phyloP scores from a whole-genome alignment of 2,888 invertebrate genomes.

The Diabrotica balteata region DNA sequence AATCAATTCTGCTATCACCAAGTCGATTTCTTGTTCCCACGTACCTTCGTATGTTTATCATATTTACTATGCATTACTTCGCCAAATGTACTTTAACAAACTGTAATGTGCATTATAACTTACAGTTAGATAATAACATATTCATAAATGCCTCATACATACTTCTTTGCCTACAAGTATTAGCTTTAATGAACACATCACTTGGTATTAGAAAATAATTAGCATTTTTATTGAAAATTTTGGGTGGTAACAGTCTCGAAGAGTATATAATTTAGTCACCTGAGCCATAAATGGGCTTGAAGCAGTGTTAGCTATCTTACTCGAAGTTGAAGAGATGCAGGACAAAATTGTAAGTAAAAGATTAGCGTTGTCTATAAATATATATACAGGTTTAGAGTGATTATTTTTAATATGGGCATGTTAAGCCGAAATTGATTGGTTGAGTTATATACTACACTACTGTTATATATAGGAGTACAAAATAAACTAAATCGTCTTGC shows the following conservation, averaged over 20 bases:
- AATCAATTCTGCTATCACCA: too few relatives aligned
- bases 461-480: too few relatives aligned
- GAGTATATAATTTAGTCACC: background rate
- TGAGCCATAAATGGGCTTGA: background rate
- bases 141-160: background rate
- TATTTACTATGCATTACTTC: background rate
- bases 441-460: too few relatives aligned
- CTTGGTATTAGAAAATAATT: slow-evolving; percentile 6
- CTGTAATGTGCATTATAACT: background rate
- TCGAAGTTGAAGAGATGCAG: too few relatives aligned
- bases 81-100: background rate
- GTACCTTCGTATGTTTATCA: background rate
- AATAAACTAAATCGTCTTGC: too few relatives aligned
- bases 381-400: too few relatives aligned
- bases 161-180: background rate
- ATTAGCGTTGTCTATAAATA: too few relatives aligned
- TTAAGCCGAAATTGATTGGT: too few relatives aligned
- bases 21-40: too few relatives aligned
- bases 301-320: too few relatives aligned
- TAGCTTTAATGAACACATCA: slow-evolving; percentile 10
- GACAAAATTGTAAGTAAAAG: too few relatives aligned
- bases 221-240: slow-evolving; percentile 10
- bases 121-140: background rate
- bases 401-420: too few relatives aligned
- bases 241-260: slow-evolving; percentile 1